These are phyloP conservation scores for Aromia moschata DNA, from an alignment of 2,888 invertebrate species.

Conservation along the genomic window DNA sequence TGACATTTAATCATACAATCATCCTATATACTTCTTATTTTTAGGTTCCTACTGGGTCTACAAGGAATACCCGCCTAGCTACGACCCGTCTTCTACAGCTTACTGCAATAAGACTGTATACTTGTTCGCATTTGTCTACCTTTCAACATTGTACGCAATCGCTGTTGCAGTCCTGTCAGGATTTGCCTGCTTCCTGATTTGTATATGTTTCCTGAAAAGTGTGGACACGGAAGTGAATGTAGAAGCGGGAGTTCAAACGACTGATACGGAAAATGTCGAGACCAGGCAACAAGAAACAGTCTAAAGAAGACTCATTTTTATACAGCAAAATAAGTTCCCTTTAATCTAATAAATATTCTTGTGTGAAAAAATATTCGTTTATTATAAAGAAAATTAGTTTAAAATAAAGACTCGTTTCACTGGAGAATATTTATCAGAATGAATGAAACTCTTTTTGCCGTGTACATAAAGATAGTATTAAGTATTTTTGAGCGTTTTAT, in stretches of 20 bases:
- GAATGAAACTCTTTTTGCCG: no score
- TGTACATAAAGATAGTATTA: no score
- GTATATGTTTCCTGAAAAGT: slow-evolving; percentile 40
- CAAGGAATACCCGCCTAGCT: slow-evolving; percentile 55
- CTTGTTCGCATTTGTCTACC: slow-evolving; percentile 52
- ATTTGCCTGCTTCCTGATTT: slow-evolving; percentile 47
- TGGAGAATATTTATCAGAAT: no score
- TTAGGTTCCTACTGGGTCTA: slow-evolving; percentile 56
- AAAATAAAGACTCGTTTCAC: no score
- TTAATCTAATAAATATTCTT: no score
- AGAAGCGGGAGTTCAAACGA: slow-evolving; percentile 26
- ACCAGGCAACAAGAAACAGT: background rate
- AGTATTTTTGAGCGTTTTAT: no score
- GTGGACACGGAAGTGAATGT: slow-evolving; percentile 29
- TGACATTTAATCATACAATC: background rate
- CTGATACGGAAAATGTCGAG: background rate
- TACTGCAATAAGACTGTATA: slow-evolving; percentile 57
- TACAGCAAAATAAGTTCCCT: no score
- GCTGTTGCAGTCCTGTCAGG: slow-evolving; percentile 38
- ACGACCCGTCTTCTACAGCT: slow-evolving; percentile 37
- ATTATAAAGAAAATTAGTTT: no score
- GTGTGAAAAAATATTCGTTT: no score
- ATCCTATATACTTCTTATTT: slow-evolving; percentile 42
- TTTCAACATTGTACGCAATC: slow-evolving; percentile 44
- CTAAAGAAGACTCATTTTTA: no score